Evolutionary conservation across 2,797 vertebrate species (phyloP).

Genomic region (Manis javanica): DNA sequence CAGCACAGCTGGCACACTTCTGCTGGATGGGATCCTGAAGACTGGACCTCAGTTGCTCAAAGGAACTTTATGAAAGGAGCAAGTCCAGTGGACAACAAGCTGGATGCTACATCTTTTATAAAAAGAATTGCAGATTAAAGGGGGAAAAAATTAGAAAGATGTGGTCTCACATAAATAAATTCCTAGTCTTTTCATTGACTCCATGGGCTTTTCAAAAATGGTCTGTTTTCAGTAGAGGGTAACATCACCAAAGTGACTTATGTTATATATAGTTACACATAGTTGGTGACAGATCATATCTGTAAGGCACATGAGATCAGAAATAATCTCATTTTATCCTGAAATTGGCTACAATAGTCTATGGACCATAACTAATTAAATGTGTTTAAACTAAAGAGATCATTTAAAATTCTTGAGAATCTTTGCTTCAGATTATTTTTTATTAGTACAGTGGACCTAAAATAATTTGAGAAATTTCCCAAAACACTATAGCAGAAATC

Average conservation of each 20-base stretch:
- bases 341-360: not conserved
- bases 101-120: not conserved
- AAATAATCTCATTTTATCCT: not conserved
- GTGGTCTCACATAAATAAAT: not conserved
- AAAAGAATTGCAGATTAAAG: not conserved
- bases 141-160: not conserved
- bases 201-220: not conserved
- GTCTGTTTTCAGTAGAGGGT: not conserved
- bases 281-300: not conserved
- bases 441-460: not conserved
- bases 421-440: not conserved
- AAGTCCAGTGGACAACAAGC: not conserved
- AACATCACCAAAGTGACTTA: not conserved
- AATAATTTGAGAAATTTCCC: not conserved
- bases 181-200: not conserved
- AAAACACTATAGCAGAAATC: slow-evolving; percentile 34
- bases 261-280: not conserved
- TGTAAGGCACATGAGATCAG: not conserved
- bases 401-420: slow-evolving; percentile 39
- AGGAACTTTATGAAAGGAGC: not conserved
- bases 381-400: not conserved
- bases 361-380: slow-evolving; percentile 5
- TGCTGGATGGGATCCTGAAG: not conserved
- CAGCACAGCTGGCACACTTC: not conserved
- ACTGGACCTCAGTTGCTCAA: not conserved